These are phyloP conservation scores for Pelvicachromis taeniatus DNA, from an alignment of 2,113 vertebrate genomes.

Conservation along the genomic window DNA sequence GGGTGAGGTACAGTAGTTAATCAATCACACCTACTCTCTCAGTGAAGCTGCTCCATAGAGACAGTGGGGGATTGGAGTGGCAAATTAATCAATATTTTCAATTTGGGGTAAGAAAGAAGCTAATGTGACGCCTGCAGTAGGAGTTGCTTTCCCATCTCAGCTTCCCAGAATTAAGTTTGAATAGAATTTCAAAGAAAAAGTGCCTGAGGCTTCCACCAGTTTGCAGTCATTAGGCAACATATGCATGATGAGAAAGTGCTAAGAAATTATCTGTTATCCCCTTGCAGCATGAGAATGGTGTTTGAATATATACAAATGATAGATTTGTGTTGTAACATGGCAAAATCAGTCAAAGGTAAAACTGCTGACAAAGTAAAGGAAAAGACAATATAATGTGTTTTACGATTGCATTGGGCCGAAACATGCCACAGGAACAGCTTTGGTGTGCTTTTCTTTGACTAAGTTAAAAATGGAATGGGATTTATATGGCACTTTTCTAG, in stretches of 20 bases:
- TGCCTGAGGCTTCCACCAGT: background rate
- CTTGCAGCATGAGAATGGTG: background rate
- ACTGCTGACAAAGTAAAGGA: background rate
- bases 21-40: conserved; percentile 2
- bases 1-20: conserved; percentile 11
- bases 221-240: background rate
- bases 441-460: background rate
- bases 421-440: background rate
- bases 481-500: background rate
- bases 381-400: background rate
- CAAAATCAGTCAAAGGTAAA: background rate
- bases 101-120: background rate
- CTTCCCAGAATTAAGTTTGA: background rate
- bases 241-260: background rate
- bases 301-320: background rate
- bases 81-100: conserved; percentile 27
- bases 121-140: background rate
- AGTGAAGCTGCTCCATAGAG: background rate
- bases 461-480: background rate
- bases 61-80: background rate
- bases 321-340: background rate
- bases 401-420: rapidly evolving
- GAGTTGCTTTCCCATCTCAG: background rate
- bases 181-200: background rate
- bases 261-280: background rate